Base-by-base conservation (phyloP, 2,888 invertebrate genomes). In the Drosophila infuscata region DNA sequence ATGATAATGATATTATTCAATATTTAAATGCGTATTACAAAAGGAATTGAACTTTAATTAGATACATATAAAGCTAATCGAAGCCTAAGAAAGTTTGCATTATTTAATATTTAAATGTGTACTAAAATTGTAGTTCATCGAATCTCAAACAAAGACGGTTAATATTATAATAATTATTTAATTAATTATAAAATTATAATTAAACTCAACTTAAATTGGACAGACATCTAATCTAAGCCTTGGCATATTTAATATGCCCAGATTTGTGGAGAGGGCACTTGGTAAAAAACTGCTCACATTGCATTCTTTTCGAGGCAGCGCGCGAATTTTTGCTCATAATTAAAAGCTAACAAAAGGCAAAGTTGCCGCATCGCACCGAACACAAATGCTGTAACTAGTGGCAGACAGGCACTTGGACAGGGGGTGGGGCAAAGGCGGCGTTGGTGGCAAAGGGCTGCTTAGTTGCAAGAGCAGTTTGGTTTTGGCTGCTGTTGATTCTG, bases 281-380 rank as follows among this genome's bases (percentile, higher is more conserved):
- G 15, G 7, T 20, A 32, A 51, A 72, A 88, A 86, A 83, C 54
- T 79, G 85, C 90, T 70, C 62, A 63, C 70, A 70, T 65, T 68
- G 85, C 85, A 81, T 71, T 81, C 76, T 78, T 71, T 75, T 68
- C 52, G 67, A 49, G 49, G 60, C 73, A 74, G 57, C 57, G 71
- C 71, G 74, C 73, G 58, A 79, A 83, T 68, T 85, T 83, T 79
- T 77, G 68, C 74, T 81, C 79, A 86, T 90, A 91, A 91, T 91
- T 91, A 91, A 92, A 91, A 92, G 89, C 90, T 89, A 89, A 90
- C 91, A 89, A 88, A 83, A 83, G 81, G 69, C 74, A 81, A 82
- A 79, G 65, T 71, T 78, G 76, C 71, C 66, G 66, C 71, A 66
- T 60, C 66, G 75, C 32, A 32, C 57, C 15, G 20, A 57, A 32